Evolutionary conservation across 2,113 vertebrate species (phyloP).

Genomic region (Brachyhypopomus occidentalis): DNA sequence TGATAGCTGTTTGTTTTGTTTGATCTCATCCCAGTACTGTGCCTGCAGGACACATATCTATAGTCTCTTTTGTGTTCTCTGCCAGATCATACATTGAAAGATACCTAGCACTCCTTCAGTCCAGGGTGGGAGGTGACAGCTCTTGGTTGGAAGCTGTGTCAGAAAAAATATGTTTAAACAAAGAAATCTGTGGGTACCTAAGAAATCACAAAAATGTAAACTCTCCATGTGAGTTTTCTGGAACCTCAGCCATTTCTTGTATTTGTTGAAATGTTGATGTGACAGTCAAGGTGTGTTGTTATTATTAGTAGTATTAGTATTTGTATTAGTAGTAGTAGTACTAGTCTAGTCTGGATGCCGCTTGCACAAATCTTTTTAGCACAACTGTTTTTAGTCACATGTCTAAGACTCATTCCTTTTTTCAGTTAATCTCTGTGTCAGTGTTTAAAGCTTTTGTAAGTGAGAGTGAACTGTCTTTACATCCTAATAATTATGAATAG

Average conservation of each 20-base stretch:
- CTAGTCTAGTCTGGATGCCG: too few relatives aligned
- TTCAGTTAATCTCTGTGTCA: too few relatives aligned
- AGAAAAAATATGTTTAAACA: conserved; percentile 34
- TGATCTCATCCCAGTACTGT: background rate
- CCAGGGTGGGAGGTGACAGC: background rate
- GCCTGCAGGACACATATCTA: background rate
- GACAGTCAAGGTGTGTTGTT: too few relatives aligned
- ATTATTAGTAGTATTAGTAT: too few relatives aligned
- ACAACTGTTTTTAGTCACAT: too few relatives aligned
- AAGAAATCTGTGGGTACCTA: background rate
- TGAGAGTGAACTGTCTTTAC: too few relatives aligned
- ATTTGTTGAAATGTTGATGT: too few relatives aligned
- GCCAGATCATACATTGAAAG: conserved; percentile 27
- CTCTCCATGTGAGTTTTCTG: conserved; percentile 13
- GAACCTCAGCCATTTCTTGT: background rate
- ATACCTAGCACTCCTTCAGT: background rate
- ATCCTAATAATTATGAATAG: too few relatives aligned
- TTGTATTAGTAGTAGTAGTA: too few relatives aligned
- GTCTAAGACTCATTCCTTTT: too few relatives aligned
- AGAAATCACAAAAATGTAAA: background rate
- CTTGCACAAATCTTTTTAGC: too few relatives aligned
- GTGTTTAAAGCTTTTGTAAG: too few relatives aligned
- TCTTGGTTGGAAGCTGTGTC: background rate
- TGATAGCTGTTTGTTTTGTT: background rate
- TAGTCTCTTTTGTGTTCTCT: conserved; percentile 32